phyloP scores from a whole-genome alignment of 1,140 invertebrate genomes.

The Trissolcus basalis region DNA sequence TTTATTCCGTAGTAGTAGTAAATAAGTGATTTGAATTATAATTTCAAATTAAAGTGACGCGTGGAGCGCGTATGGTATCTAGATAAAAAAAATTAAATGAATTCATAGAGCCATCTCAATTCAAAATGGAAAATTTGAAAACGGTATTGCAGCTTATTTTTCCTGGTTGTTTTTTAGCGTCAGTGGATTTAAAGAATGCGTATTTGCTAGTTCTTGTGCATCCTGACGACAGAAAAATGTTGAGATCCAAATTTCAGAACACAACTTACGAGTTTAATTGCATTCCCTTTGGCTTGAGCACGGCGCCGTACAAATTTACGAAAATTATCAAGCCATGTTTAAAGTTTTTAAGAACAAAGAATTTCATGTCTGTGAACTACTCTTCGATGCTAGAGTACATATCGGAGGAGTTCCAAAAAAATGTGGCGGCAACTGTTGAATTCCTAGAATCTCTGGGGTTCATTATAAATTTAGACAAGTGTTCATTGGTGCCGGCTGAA shows the following conservation, averaged over 20 bases:
- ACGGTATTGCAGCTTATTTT: conserved; percentile 26
- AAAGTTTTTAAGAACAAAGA: conserved; percentile 26
- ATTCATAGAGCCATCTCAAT: conserved; percentile 43
- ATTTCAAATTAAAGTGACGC: no score
- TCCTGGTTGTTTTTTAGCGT: conserved; percentile 30
- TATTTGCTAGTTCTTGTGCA: conserved; percentile 50
- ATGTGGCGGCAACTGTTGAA: background rate
- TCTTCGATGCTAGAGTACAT: conserved; percentile 44
- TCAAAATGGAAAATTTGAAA: conserved; percentile 57
- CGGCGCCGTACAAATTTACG: conserved; percentile 60
- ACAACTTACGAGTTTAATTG: conserved; percentile 20
- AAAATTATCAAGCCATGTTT: conserved; percentile 60
- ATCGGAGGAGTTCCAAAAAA: conserved; percentile 2
- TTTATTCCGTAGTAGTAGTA: no score
- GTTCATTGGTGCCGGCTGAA: background rate
- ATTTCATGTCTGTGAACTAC: conserved; percentile 55
- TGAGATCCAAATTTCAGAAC: conserved; percentile 56
- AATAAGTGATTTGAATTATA: no score
- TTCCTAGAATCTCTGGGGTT: conserved; percentile 20
- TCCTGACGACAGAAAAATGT: conserved; percentile 59
- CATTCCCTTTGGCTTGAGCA: conserved; percentile 57
- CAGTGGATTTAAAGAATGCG: conserved; percentile 44
- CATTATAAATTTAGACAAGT: conserved; percentile 19
- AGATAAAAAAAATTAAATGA: conserved; percentile 54
- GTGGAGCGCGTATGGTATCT: no score